phyloP scores from a whole-genome alignment of 1,140 invertebrate species.

The Drepana arcuata region DNA sequence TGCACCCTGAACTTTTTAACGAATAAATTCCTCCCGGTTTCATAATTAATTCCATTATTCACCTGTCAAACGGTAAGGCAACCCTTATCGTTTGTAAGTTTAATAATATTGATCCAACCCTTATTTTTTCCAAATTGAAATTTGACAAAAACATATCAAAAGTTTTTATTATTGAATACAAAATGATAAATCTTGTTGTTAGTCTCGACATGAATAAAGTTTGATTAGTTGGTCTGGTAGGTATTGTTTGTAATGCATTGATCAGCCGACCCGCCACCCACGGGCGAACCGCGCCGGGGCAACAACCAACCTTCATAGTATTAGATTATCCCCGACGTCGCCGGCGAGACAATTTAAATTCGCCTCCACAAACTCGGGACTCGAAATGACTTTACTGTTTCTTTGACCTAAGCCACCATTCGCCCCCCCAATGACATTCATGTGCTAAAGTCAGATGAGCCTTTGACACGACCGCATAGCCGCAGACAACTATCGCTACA shows the following conservation, averaged over 20 bases:
- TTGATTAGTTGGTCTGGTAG: too few species aligned
- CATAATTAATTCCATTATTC: constrained; percentile 40
- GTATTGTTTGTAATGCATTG: too few species aligned
- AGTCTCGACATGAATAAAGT: too few species aligned
- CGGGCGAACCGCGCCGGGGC: constrained; percentile 26
- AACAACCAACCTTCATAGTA: constrained; percentile 39
- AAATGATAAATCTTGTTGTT: too few species aligned
- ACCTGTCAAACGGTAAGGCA: constrained; percentile 32
- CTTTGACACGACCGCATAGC: constrained; percentile 34
- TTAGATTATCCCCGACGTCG: constrained; percentile 36
- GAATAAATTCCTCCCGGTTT: constrained; percentile 29
- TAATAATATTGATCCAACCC: constrained; percentile 22
- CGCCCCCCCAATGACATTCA: constrained; percentile 38
- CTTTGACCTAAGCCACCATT: constrained; percentile 39
- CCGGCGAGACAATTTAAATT: constrained; percentile 42
- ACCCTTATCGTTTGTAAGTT: constrained; percentile 25
- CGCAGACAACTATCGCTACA: constrained; percentile 11
- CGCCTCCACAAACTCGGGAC: constrained; percentile 41
- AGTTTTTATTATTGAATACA: too few species aligned
- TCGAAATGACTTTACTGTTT: constrained; percentile 40
- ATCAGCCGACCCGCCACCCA: constrained; percentile 28
- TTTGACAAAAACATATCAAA: too few species aligned
- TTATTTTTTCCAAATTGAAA: too few species aligned
- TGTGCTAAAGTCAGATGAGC: constrained; percentile 23
- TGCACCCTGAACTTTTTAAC: constrained; percentile 38